A percentile compares a stretch with the other conserved stretches of the same genome.
Conservation (phyloP, 2,797 vertebrate species). For the Periparus ater region DNA sequence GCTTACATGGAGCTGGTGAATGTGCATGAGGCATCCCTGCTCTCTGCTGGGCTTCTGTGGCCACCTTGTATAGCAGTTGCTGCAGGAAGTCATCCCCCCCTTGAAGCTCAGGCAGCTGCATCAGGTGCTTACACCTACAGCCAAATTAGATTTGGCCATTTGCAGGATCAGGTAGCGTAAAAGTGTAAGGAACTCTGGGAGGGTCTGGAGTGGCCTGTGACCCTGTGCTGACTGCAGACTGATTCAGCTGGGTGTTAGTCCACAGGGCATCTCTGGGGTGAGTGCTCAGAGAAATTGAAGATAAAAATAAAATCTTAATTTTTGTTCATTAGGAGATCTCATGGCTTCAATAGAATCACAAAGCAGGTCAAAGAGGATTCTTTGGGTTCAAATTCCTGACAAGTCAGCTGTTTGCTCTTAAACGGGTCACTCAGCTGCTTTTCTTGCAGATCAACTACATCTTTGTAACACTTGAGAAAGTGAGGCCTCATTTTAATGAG, state of each 20-base stretch:
- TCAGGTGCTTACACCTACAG: not conserved
- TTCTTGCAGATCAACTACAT: slow-evolving; percentile 5
- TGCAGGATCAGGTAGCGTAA: not conserved
- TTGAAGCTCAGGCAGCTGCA: not conserved
- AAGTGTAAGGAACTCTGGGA: not conserved
- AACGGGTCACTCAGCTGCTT: not conserved
- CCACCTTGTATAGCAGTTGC: rapidly evolving
- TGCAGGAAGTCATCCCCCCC: not conserved
- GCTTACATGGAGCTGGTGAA: not conserved
- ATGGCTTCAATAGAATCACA: not conserved
- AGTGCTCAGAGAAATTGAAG: not conserved
- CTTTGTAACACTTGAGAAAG: slow-evolving; percentile 18
- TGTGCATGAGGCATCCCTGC: rapidly evolving
- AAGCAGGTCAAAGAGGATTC: not conserved
- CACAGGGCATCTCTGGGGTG: not conserved
- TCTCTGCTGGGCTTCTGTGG: not conserved
- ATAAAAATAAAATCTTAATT: not conserved
- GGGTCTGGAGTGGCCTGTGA: not conserved
- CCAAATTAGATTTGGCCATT: not conserved
- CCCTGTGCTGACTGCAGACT: not conserved
- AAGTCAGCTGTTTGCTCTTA: slow-evolving; percentile 6
- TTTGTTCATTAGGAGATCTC: not conserved
- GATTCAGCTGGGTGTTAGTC: not conserved
- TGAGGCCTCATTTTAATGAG: not conserved
- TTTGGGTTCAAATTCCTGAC: slow-evolving; percentile 8